Evolutionary conservation across 2,113 vertebrate species (phyloP), one percentile per base, ranked within the genome.

Genomic region (Trogon melanurus): DNA sequence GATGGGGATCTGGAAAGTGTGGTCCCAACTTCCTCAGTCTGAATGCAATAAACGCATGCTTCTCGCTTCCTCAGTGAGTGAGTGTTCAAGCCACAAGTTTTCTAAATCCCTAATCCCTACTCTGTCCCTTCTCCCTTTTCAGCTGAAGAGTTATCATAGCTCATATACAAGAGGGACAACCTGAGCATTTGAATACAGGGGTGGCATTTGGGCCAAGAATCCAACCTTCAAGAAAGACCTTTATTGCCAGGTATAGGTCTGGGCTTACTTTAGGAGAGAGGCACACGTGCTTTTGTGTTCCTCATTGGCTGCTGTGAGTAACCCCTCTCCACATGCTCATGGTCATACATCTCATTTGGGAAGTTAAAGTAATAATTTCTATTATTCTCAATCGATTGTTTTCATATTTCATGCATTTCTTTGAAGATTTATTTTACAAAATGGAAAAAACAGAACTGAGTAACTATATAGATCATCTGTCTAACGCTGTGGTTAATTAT

Each of bases 61-160:
- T 60, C 61, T 78, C 0, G 0, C 74, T 91, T 78, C 36, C 29
- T 79, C 38, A 41, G 9, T 0, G 6, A 41, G 9, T 0, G 6
- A 38, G 32, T 11, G 30, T 53, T 53, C 34, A 94, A 84, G 12
- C 10, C 45, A 85, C 0, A 0, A 79, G 26, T 13, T 45, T 91
- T 69, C 27, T 15, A 54, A 38, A 64, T 1, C 9, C 16, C 9
- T 74, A 29, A 75, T 75, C 23, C 29, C 23, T n/a, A 3, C 23
- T 38, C 11, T 38, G 8, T 15, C 26, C 81, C 9, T 67, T 87
- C 22, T 82, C 5, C 0, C 6, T 36, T 85, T 82, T 14, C 10
- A 75, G 6, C 26, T 61, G 48, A 67, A 60, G 20, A 47, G 8
- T 5, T 6, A 82, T 47, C 9, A 22, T 7, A 36, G 19, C 34